phyloP scores from a whole-genome alignment of 92 coral and sea anemone species.

The Micromussa lordhowensis region DNA sequence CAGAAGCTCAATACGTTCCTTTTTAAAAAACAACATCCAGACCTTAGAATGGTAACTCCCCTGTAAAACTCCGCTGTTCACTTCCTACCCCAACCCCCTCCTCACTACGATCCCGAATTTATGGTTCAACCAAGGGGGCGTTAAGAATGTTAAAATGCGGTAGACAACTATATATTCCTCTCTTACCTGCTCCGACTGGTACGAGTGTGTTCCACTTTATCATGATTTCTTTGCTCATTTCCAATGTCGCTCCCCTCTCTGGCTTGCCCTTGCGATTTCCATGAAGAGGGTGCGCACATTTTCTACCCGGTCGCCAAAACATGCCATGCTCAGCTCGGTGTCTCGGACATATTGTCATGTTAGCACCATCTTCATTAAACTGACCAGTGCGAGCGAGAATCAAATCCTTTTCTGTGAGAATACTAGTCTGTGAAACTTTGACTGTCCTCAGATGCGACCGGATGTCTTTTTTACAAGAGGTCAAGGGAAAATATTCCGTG shows the following conservation, averaged over 20 bases:
- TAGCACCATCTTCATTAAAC: constrained; percentile 24
- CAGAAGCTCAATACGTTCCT: too few relatives aligned
- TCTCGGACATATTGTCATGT: constrained; percentile 33
- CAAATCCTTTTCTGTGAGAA: constrained; percentile 21
- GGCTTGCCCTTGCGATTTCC: not conserved
- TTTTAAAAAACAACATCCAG: too few relatives aligned
- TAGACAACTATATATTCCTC: too few relatives aligned
- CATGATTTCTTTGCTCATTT: constrained; percentile 10
- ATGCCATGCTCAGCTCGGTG: constrained; percentile 24
- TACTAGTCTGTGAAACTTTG: constrained; percentile 25
- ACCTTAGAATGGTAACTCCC: too few relatives aligned
- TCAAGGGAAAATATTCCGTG: constrained; percentile 25
- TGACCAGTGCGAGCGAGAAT: constrained; percentile 38
- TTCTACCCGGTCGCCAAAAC: constrained; percentile 9
- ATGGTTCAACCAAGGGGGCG: too few relatives aligned
- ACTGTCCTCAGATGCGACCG: constrained; percentile 15
- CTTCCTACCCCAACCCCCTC: too few relatives aligned
- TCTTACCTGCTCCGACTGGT: too few relatives aligned
- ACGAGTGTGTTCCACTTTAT: not conserved
- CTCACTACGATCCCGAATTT: too few relatives aligned
- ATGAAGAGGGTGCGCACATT: constrained; percentile 1
- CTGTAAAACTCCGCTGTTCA: too few relatives aligned
- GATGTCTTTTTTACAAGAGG: constrained; percentile 38
- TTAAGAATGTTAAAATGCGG: too few relatives aligned
- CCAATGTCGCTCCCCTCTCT: constrained; percentile 1